Percentiles rank a stretch among this genome's conserved stretches.
Conservation (phyloP, 2,797 vertebrate genomes). For the Petrocephalus sullivani region DNA sequence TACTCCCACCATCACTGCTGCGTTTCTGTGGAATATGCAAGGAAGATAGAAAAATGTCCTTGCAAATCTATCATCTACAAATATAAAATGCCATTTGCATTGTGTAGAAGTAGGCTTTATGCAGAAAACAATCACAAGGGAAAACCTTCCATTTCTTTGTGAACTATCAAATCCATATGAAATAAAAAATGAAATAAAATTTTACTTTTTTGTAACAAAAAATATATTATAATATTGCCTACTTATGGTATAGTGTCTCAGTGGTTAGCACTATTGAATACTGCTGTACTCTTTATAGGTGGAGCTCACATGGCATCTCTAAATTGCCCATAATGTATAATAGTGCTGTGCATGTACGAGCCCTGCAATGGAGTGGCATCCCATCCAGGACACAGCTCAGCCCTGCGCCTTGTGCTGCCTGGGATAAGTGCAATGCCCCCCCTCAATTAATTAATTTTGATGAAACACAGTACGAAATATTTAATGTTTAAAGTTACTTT, state of each 20-base stretch:
- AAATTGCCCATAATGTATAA: not conserved
- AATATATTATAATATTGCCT: not conserved
- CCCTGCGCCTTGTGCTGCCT: too few relatives aligned
- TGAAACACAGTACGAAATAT: too few relatives aligned
- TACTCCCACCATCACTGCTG: not conserved
- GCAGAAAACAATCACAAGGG: slow-evolving; percentile 62
- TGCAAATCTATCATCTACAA: slow-evolving; percentile 41
- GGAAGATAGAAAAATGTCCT: not conserved
- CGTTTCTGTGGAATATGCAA: not conserved
- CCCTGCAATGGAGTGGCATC: too few relatives aligned
- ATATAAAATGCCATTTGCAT: slow-evolving; percentile 82
- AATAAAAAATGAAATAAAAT: not conserved
- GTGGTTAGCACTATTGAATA: not conserved
- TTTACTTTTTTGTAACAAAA: not conserved
- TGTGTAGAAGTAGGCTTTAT: slow-evolving; percentile 74
- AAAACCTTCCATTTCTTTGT: not conserved
- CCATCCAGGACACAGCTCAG: too few relatives aligned
- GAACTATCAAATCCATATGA: not conserved
- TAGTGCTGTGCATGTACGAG: not conserved
- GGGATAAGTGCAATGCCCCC: too few relatives aligned
- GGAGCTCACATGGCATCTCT: not conserved
- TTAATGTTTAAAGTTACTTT: too few relatives aligned
- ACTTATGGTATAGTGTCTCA: not conserved
- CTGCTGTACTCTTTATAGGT: not conserved
- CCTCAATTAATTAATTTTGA: too few relatives aligned